Conservation (phyloP, 2,113 vertebrate species). For the Ifrita kowaldi region DNA sequence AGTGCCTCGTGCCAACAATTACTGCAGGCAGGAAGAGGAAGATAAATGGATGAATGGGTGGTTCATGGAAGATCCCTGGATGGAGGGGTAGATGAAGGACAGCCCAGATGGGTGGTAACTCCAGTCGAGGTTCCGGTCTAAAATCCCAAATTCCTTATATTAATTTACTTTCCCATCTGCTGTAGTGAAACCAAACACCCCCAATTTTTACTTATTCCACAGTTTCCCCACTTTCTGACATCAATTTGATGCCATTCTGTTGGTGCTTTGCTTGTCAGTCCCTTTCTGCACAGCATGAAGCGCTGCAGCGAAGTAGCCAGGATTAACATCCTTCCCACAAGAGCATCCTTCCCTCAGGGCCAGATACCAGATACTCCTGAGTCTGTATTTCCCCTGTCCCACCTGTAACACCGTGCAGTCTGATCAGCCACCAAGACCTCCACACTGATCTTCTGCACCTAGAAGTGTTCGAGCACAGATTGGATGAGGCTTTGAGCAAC, state of each 20-base stretch:
- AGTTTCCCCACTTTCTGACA: background rate
- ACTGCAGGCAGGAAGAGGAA: conserved; percentile 37
- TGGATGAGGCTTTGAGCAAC: background rate
- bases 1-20: conserved; percentile 41
- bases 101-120: conserved; percentile 32
- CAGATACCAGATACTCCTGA: background rate
- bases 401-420: background rate
- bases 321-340: background rate
- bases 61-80: background rate
- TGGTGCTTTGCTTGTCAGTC: background rate
- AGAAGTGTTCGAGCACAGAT: background rate
- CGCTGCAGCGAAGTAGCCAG: background rate
- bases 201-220: background rate
- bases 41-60: background rate
- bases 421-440: background rate
- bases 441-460: background rate
- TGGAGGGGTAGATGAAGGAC: background rate
- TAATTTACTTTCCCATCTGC: conserved; percentile 43
- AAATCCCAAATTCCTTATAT: conserved; percentile 21
- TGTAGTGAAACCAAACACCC: conserved; percentile 31
- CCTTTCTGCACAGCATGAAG: background rate
- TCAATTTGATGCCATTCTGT: background rate
- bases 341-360: background rate
- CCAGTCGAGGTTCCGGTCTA: conserved; percentile 6
- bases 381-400: background rate